Evolutionary conservation across 2,113 vertebrate genomes (phyloP).

Genomic region (Neopipo cinnamomea): DNA sequence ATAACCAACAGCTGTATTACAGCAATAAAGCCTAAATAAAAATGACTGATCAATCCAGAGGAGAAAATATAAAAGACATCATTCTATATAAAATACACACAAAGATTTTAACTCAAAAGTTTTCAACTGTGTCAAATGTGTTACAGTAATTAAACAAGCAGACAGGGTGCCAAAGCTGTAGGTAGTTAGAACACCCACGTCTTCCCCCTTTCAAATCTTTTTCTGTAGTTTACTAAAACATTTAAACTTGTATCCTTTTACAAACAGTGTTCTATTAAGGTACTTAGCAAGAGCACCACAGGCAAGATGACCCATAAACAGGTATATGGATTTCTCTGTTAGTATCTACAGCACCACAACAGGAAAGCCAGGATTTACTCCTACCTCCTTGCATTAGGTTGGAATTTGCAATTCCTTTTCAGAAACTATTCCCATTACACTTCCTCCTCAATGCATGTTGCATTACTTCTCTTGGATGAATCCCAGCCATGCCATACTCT

Average conservation of each 20-base stretch:
- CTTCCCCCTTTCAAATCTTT: background rate
- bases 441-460: background rate
- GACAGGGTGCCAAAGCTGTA: background rate
- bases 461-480: background rate
- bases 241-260: background rate
- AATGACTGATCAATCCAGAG: conserved; percentile 14
- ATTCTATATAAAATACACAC: background rate
- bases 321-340: background rate
- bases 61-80: conserved; percentile 11
- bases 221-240: background rate
- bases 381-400: background rate
- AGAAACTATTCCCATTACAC: background rate
- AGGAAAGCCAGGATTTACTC: background rate
- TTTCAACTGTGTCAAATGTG: conserved; percentile 18
- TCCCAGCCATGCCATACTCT: background rate
- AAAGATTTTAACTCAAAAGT: conserved; percentile 20
- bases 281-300: background rate
- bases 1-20: conserved; percentile 17
- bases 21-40: conserved; percentile 15
- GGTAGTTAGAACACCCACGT: background rate
- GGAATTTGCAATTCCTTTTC: background rate
- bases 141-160: conserved; percentile 15
- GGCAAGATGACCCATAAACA: conserved; percentile 3
- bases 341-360: background rate
- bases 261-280: background rate